Base-by-base conservation (phyloP, 2,113 vertebrate genomes). In the Oncorhynchus tshawytscha region DNA sequence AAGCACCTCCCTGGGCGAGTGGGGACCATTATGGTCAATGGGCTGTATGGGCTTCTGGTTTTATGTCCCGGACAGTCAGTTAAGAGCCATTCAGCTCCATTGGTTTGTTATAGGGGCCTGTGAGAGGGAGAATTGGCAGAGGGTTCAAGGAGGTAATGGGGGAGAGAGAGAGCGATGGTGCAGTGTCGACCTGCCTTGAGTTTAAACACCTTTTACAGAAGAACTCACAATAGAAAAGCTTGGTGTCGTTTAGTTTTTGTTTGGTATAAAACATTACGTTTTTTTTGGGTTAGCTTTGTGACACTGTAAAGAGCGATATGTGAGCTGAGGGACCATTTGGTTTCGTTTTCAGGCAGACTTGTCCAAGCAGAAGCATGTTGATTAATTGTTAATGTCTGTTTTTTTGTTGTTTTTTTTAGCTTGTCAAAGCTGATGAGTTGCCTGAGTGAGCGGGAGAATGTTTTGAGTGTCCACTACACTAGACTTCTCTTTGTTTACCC, bases 1-100 rank as follows among this genome's bases (percentile, higher is more conserved):
- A 71, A 71, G 49, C 22, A 13, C 69, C 25, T 51, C 48, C 24
- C 70, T 54, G 24, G n/a, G 48, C 49, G 70, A 71, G 49, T 49
- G 0, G 49, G 13, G 49, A 71, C 48, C 45, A 71, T 71, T 54
- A 71, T 45, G 69, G 69, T 70, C 69, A 70, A 70, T 70, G 45
- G 70, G 70, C 24, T 25, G 48, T 51, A 27, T 16, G 48, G 48
- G 22, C 22, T 49, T 71, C 48, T 71, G 49, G 48, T 51, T 49
- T 71, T 54, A 67, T 67, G 65, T 27, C 65, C 25, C 29, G 65
- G 48, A 71, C 25, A 71, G 48, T 71, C 69, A 18, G 70, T 71
- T 71, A 71, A 71, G 70, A 71, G 70, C 70, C 70, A 54, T 54
- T 71, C 70, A 49, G 69, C 45, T 70, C 69, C 69, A 70, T 48